Conservation (phyloP, 2,797 vertebrate genomes). For the Takifugu ocellatus region DNA sequence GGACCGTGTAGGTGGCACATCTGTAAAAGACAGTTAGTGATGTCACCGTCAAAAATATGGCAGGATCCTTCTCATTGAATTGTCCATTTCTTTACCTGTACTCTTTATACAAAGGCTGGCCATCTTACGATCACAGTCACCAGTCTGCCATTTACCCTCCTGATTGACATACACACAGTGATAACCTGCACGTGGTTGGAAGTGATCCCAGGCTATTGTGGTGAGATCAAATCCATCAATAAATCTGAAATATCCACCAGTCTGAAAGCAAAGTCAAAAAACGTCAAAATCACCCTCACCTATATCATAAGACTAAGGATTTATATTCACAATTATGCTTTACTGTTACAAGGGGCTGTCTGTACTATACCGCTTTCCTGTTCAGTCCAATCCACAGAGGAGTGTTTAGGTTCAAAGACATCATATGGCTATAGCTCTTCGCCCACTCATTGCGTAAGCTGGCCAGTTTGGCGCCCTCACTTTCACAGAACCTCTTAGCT, state of each 20-base stretch:
- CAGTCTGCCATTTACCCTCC: slow-evolving; percentile 80
- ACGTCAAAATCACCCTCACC: background rate
- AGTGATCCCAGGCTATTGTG: slow-evolving; percentile 10
- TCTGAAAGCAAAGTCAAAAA: slow-evolving; percentile 60
- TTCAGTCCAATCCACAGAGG: slow-evolving; percentile 85
- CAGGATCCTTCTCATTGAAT: background rate
- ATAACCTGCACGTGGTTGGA: slow-evolving; percentile 54
- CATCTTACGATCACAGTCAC: slow-evolving; percentile 73
- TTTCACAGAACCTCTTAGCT: slow-evolving; percentile 68
- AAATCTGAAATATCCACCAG: slow-evolving; percentile 75
- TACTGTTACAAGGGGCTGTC: background rate
- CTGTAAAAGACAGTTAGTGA: slow-evolving; percentile 36
- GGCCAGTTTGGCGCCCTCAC: slow-evolving; percentile 61
- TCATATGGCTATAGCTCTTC: slow-evolving; percentile 71
- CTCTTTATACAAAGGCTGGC: slow-evolving; percentile 79
- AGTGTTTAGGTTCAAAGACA: slow-evolving; percentile 54
- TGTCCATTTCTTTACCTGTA: slow-evolving; percentile 30
- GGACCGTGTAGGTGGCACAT: slow-evolving; percentile 73
- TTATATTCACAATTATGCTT: no score
- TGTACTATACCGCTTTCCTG: slow-evolving; percentile 72
- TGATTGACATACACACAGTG: slow-evolving; percentile 78
- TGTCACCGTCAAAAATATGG: background rate
- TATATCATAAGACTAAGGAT: no score
- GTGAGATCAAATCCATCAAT: slow-evolving; percentile 80
- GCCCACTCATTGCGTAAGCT: slow-evolving; percentile 73